Conservation (phyloP, 2,888 invertebrate species). For the Rhorus exstirpatorius region DNA sequence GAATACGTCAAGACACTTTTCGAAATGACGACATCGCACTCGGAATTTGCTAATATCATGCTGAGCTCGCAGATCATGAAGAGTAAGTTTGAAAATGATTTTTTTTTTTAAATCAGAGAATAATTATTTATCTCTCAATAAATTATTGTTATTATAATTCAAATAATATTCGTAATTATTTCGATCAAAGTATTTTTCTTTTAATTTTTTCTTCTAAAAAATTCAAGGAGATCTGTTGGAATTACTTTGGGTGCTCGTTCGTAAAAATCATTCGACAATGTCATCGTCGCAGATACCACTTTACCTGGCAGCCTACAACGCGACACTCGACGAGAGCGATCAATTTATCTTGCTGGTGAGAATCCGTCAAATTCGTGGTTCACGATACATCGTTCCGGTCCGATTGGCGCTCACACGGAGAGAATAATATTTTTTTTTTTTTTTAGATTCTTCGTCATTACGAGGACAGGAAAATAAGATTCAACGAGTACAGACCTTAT, state of each 20-base stretch:
- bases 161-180: no score
- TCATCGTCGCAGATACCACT: slow-evolving; percentile 91
- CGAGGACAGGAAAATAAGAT: slow-evolving; percentile 89
- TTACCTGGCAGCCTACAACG: slow-evolving; percentile 92
- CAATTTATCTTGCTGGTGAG: slow-evolving; percentile 88
- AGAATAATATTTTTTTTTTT: not conserved
- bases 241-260: slow-evolving; percentile 89
- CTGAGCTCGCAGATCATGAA: slow-evolving; percentile 85
- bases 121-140: slow-evolving; percentile 12
- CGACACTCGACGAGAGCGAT: slow-evolving; percentile 90
- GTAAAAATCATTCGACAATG: slow-evolving; percentile 89
- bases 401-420: no score
- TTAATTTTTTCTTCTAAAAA: not conserved
- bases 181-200: no score
- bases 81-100: slow-evolving; percentile 76
- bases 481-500: slow-evolving; percentile 91
- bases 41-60: slow-evolving; percentile 91
- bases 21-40: slow-evolving; percentile 92
- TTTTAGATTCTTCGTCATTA: slow-evolving; percentile 90
- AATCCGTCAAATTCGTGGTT: not conserved
- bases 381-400: not conserved
- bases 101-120: not conserved
- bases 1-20: slow-evolving; percentile 88
- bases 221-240: slow-evolving; percentile 89
- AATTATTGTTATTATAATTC: slow-evolving; percentile 20